Evolutionary conservation across 2,888 invertebrate genomes (phyloP).

Genomic region (Pimpla rufipes): DNA sequence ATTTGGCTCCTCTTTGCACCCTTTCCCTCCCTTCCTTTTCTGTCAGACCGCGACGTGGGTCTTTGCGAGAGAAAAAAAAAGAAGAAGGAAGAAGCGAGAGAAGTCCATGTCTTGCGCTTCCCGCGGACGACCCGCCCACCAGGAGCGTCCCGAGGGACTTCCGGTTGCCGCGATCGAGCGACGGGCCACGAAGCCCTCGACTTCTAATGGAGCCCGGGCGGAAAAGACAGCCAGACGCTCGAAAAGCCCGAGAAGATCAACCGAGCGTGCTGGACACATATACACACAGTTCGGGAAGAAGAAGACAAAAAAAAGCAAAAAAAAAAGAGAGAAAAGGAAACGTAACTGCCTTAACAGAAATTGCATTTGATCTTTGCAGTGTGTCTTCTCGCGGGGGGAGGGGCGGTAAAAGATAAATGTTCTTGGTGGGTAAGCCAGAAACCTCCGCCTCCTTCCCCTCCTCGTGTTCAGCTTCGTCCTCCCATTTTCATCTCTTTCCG

Average conservation of each 20-base stretch:
- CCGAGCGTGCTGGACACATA: slow-evolving; percentile 30
- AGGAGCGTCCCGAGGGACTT: slow-evolving; percentile 76
- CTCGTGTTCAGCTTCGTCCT: slow-evolving; percentile 9
- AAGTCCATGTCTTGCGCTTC: slow-evolving; percentile 52
- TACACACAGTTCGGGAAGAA: slow-evolving; percentile 21
- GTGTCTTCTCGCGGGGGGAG: slow-evolving; percentile 31
- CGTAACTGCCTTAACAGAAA: slow-evolving; percentile 78
- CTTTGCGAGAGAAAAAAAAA: slow-evolving; percentile 34
- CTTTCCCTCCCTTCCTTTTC: slow-evolving; percentile 64
- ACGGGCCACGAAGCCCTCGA: slow-evolving; percentile 57
- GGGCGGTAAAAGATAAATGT: slow-evolving; percentile 64
- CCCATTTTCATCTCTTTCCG: slow-evolving; percentile 18
- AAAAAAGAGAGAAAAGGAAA: slow-evolving; percentile 52
- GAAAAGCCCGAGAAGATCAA: slow-evolving; percentile 30
- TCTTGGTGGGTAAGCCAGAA: slow-evolving; percentile 48
- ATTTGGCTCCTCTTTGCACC: slow-evolving; percentile 59
- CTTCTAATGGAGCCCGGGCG: slow-evolving; percentile 53
- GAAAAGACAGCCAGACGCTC: slow-evolving; percentile 42
- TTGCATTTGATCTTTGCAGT: slow-evolving; percentile 77
- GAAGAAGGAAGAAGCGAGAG: no score
- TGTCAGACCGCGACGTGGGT: slow-evolving; percentile 51
- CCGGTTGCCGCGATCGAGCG: slow-evolving; percentile 74
- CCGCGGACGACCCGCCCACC: slow-evolving; percentile 66
- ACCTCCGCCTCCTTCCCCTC: slow-evolving; percentile 35
- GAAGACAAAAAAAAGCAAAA: neutral